These are phyloP conservation scores for Pungitius pungitius DNA, from an alignment of 2,113 vertebrate species.

Conservation along the genomic window DNA sequence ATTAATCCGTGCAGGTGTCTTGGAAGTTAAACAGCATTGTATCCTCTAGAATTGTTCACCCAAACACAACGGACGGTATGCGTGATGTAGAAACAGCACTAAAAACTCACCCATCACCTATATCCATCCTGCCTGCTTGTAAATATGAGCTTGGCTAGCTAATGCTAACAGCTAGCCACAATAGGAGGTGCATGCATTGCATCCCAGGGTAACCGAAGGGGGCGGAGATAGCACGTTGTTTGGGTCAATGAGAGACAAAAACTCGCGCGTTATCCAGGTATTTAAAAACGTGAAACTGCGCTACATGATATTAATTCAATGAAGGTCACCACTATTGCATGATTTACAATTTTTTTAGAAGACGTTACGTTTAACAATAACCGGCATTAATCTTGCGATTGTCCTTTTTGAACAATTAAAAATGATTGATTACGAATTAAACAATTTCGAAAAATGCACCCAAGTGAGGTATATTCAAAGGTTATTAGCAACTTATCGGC, in stretches of 20 bases:
- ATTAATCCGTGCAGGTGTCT: not conserved
- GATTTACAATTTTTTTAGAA: not conserved
- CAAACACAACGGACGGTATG: fast-evolving
- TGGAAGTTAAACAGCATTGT: not conserved
- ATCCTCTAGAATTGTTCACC: not conserved
- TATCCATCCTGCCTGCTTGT: constrained; percentile 56
- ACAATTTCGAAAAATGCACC: not conserved
- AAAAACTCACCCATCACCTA: constrained; percentile 59
- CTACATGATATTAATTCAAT: not conserved
- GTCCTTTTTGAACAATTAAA: not conserved
- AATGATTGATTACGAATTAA: not conserved
- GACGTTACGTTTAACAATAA: not conserved
- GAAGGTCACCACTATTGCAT: not conserved
- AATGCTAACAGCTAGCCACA: constrained; percentile 49
- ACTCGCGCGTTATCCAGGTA: not conserved
- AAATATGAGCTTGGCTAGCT: constrained; percentile 19
- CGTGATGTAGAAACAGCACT: not conserved
- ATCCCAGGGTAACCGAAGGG: not conserved
- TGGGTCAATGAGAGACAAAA: not conserved
- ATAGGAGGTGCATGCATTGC: constrained; percentile 1
- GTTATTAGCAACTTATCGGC: not conserved
- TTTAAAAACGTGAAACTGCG: not conserved
- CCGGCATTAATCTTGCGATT: not conserved
- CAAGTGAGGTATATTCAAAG: not conserved
- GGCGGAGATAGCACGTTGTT: constrained; percentile 26